Evolutionary conservation across 2,888 invertebrate genomes (phyloP).

Genomic region (Taenaris catops): DNA sequence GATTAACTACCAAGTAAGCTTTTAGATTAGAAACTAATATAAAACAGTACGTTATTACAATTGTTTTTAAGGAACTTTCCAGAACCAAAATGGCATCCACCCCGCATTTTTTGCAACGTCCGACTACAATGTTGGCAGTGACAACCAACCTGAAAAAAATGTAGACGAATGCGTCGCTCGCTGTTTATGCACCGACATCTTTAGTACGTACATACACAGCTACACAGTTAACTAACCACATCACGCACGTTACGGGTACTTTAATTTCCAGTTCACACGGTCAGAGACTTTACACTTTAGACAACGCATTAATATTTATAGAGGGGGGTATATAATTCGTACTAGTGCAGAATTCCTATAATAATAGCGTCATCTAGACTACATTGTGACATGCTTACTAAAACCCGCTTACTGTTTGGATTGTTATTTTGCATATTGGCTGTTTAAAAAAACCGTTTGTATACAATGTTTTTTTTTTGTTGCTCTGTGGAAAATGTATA

Average conservation of each 20-base stretch:
- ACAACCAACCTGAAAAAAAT: no score
- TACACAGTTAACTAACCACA: conserved; percentile 37
- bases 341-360: conserved; percentile 23
- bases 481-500: no score
- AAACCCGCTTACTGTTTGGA: not conserved
- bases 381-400: conserved; percentile 4
- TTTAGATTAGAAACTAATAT: no score
- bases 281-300: conserved; percentile 41
- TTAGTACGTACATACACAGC: conserved; percentile 26
- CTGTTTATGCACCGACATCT: conserved; percentile 5
- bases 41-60: no score
- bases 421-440: not conserved
- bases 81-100: no score
- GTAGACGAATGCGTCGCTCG: conserved; percentile 9
- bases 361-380: conserved; percentile 23
- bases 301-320: conserved; percentile 62
- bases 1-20: no score
- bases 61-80: no score
- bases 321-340: conserved; percentile 21
- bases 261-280: conserved; percentile 76
- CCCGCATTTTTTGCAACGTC: no score
- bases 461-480: no score
- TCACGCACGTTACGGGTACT: conserved; percentile 67
- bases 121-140: no score
- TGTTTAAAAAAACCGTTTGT: no score